Evolutionary conservation across 2,888 invertebrate genomes (phyloP), one percentile per base, ranked within the genome.

Genomic region (Leptopterna dolabrata): DNA sequence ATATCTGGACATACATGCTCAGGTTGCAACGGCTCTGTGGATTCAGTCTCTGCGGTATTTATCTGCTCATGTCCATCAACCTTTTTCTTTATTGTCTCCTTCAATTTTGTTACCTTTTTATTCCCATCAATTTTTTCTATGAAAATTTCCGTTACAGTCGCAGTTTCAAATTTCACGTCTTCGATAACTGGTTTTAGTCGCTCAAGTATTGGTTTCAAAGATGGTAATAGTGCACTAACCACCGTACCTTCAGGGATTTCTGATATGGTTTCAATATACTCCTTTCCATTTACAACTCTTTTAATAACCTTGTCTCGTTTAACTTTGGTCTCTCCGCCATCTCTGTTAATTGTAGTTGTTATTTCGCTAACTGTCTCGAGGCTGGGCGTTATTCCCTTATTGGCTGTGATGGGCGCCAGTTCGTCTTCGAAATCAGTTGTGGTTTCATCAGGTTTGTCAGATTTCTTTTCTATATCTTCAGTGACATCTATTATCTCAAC

Each of bases 311-410:
- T 91, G 88, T 90, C 91, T 89, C 92, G 93, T 0, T 93, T 92
- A 2, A 92, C 91, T 0, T 93, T 92, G 88, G 14, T 71, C 92
- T 93, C 93, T 16, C 91, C 90, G 78, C 92, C 90, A 89, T 91
- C 90, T 90, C 92, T 91, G 80, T 82, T 88, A 13, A 89, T 41
- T 88, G 87, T 19, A 88, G 90, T 87, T 87, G 88, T 41, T 19
- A 91, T 88, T 89, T 90, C 89, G 87, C 91, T 89, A n/a, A 90
- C 87, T 11, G 63, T 27, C 24, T 24, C 4, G 1, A 63, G 55
- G 19, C 19, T 24, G 24, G 63, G 24, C 24, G 24, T 63, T 24
- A 6, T 24, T 27, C 19, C 24, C 2, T 63, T 9, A 0, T 24
- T 11, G 6, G 63, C 63, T 19, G 63, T 11, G 4, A 24, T 24